Conservation (phyloP, 1,140 invertebrate genomes). For the Sitobion miscanthi region DNA sequence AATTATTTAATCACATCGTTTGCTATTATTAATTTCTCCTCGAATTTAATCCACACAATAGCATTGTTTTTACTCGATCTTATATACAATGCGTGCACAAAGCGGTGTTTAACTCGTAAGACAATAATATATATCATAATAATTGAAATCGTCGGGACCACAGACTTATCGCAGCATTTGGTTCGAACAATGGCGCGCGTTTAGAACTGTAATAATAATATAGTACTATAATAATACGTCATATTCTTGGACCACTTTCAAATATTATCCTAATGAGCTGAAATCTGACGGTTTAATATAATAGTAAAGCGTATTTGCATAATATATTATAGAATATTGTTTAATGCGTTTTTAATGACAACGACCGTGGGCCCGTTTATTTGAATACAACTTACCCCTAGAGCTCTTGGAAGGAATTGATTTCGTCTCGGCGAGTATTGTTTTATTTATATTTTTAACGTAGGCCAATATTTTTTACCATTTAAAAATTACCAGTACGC, state of each 20-base stretch:
- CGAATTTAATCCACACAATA: not conserved
- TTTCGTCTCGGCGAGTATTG: not conserved
- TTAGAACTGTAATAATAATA: not conserved
- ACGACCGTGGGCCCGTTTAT: not conserved
- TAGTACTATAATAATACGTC: not conserved
- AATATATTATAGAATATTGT: not conserved
- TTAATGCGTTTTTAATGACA: not conserved
- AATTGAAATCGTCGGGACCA: not conserved
- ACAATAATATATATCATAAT: not conserved
- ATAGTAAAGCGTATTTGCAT: not conserved
- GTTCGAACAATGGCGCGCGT: not conserved
- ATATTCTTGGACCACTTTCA: not conserved
- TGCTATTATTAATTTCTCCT: not conserved
- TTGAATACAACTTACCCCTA: not conserved
- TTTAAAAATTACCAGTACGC: not conserved
- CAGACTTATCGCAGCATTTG: not conserved
- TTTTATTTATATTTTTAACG: not conserved
- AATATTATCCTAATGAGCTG: not conserved
- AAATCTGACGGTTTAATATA: conserved; percentile 3
- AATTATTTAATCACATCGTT: not conserved
- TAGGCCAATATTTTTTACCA: not conserved
- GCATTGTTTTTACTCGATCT: not conserved
- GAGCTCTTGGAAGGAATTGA: not conserved
- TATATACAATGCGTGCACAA: not conserved
- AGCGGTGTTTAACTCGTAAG: not conserved